Evolutionary conservation across 2,888 invertebrate genomes (phyloP), one percentile per base, ranked within the genome.

Genomic region (Alsophila aescularia): DNA sequence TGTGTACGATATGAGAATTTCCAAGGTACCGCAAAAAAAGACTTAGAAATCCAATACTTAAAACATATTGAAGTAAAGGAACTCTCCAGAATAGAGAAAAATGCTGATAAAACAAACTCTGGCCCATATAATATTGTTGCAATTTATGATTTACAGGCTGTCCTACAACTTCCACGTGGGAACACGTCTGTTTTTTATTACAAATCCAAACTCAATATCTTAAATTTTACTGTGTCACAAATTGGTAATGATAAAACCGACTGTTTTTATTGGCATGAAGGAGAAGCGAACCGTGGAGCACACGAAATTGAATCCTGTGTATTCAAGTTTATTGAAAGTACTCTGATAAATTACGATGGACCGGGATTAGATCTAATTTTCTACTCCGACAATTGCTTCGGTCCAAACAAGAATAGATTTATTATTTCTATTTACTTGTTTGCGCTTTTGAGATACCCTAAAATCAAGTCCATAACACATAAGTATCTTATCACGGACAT

Each of bases 71-170:
- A 21, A 27, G 40, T 27, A 8, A 40, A 40, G 21, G 12, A 13
- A 12, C 12, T 40, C 9, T 27, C 27, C 14, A 24, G 40, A n/a
- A 0, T n/a, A 21, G 24, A 40, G 9, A 27, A 40, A 13, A 8
- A 40, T 1, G 2, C 2, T n/a, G 40, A 40, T 40, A 24, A 27
- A 24, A 6, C 8, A 13, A 40, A 40, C 2, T 1, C 27, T 2
- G 24, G 10, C 9, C 2, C 4, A 7, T 5, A 36, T 15, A 15
- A 15, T 9, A 40, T 58, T 14, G 24, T 59, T 34, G 61, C 60
- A 36, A 53, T 62, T 8, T 67, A 62, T 27, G 67, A 66, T 43
- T 45, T 67, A 24, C 67, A 67, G 36, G 64, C 64, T 21, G 63
- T 67, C 10, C 36, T 62, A 52, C 62, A 51, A 45, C 10, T 62